Conservation (phyloP, 2,797 vertebrate species). For the Notoglanidium macrostoma region DNA sequence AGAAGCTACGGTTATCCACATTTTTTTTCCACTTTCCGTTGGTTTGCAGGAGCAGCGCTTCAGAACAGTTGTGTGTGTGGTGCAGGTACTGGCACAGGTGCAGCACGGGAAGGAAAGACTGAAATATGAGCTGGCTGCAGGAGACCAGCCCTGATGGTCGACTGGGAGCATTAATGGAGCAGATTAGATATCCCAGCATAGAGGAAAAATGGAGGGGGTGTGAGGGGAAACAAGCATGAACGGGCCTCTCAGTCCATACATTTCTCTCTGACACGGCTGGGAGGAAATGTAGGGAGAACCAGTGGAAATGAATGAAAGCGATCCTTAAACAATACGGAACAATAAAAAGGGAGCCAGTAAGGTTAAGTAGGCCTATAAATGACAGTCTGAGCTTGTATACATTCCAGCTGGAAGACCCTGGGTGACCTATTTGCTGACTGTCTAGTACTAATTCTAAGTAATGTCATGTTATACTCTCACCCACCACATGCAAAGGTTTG, state of each 20-base stretch:
- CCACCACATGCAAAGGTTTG: background rate
- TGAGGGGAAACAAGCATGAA: constrained; percentile 29
- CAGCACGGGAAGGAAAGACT: constrained; percentile 48
- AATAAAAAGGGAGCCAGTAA: constrained; percentile 60
- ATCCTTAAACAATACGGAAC: constrained; percentile 57
- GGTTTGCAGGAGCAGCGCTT: background rate
- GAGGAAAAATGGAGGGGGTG: constrained; percentile 15
- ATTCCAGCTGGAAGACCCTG: constrained; percentile 54
- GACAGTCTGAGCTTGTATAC: constrained; percentile 50
- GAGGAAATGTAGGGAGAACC: constrained; percentile 40
- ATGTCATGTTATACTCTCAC: constrained; percentile 8
- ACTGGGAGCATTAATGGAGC: constrained; percentile 75
- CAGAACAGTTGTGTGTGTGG: constrained; percentile 14
- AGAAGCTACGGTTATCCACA: constrained; percentile 2
- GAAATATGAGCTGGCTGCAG: constrained; percentile 71
- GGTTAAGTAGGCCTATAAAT: constrained; percentile 66
- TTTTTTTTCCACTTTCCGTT: background rate
- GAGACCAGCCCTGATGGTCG: constrained; percentile 69
- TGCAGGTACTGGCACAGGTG: constrained; percentile 58
- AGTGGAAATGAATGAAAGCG: constrained; percentile 57
- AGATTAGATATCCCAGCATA: constrained; percentile 70
- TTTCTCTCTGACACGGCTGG: constrained; percentile 24
- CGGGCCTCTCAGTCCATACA: constrained; percentile 25
- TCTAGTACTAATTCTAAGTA: constrained; percentile 28
- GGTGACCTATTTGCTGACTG: constrained; percentile 42